These are phyloP conservation scores for Gambusia holbrooki DNA, from an alignment of 2,113 vertebrate genomes.

Conservation along the genomic window DNA sequence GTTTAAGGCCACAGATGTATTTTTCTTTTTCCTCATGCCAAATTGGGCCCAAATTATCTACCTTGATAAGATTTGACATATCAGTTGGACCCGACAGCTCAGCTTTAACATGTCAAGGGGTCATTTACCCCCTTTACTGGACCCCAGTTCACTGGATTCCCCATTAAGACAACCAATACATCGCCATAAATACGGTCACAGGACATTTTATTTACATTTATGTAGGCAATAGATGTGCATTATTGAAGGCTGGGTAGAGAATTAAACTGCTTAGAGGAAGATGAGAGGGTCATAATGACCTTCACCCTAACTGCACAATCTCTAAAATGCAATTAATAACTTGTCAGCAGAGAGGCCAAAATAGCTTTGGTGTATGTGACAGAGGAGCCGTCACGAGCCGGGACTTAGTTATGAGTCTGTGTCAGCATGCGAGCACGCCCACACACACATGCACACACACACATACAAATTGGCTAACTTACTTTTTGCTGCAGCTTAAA, in stretches of 20 bases:
- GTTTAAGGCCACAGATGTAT: conserved; percentile 22
- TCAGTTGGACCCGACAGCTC: conserved; percentile 41
- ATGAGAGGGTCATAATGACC: conserved; percentile 60
- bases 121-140: conserved; percentile 56
- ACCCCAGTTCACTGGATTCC: conserved; percentile 20
- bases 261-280: conserved; percentile 70
- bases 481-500: too few species aligned
- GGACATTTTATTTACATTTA: conserved; percentile 76
- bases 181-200: conserved; percentile 56
- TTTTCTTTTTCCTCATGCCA: conserved; percentile 40
- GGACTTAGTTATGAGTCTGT: too few species aligned
- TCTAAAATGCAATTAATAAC: conserved; percentile 47
- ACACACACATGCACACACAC: too few species aligned
- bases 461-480: too few species aligned
- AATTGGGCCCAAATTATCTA: conserved; percentile 51
- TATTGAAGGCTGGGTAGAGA: conserved; percentile 51
- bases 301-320: conserved; percentile 42
- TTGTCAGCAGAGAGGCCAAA: conserved; percentile 49
- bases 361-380: not conserved
- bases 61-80: conserved; percentile 61
- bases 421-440: too few species aligned
- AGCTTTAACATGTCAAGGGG: conserved; percentile 3
- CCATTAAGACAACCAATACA: conserved; percentile 69
- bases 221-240: conserved; percentile 39
- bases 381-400: too few species aligned